Conservation (phyloP, 2,888 invertebrate genomes). For the Ophioninae sp. region DNA sequence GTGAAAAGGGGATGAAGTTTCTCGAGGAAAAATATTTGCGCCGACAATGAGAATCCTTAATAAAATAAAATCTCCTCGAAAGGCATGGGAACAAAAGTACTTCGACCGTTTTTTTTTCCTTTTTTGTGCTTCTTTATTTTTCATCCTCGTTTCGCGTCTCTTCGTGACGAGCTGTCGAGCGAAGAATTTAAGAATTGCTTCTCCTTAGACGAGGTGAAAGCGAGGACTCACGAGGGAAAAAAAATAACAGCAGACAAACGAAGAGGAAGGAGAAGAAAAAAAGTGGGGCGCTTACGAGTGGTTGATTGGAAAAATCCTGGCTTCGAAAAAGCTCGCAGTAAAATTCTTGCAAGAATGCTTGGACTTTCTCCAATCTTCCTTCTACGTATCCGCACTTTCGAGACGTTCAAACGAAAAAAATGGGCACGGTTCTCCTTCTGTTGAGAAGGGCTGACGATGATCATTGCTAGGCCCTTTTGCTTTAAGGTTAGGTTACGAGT, state of each 20-base stretch:
- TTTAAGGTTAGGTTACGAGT: too few species aligned
- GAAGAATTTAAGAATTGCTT: constrained; percentile 55
- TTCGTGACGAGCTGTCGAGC: constrained; percentile 48
- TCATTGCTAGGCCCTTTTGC: too few species aligned
- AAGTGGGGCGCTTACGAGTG: constrained; percentile 16
- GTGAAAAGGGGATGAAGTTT: constrained; percentile 4
- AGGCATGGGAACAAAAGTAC: constrained; percentile 38
- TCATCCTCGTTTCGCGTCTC: constrained; percentile 20
- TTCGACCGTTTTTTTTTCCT: constrained; percentile 6
- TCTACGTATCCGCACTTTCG: background rate
- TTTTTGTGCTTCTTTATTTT: background rate
- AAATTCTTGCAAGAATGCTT: background rate
- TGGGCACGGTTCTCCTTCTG: background rate
- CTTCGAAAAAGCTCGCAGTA: background rate
- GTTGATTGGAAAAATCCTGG: constrained; percentile 27
- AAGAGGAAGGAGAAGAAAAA: constrained; percentile 9
- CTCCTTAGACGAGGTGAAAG: constrained; percentile 15
- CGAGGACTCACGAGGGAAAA: constrained; percentile 4
- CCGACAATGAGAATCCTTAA: constrained; percentile 61
- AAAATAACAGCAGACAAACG: constrained; percentile 3
- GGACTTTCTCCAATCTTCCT: background rate
- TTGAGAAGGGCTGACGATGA: background rate
- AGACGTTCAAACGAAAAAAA: background rate
- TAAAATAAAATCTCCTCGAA: constrained; percentile 53
- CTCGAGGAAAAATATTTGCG: constrained; percentile 56